These are phyloP conservation scores for Macroteleia sp. DNA, from an alignment of 2,888 invertebrate genomes.

Conservation along the genomic window DNA sequence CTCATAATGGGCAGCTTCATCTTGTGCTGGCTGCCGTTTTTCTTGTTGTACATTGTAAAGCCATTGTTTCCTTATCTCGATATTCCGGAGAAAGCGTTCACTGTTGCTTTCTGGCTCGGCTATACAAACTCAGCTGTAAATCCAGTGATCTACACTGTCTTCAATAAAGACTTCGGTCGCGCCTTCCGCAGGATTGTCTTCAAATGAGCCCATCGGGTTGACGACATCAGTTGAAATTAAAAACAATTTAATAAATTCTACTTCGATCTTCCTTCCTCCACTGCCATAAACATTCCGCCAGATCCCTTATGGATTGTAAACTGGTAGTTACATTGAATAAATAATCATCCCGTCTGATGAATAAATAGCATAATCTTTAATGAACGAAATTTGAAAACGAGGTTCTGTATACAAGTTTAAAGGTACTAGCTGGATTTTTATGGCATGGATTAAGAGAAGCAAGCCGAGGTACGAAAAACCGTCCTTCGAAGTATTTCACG, in stretches of 20 bases:
- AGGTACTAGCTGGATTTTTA: constrained; percentile 51
- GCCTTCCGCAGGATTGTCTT: constrained; percentile 98
- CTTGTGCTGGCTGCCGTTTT: constrained; percentile 99
- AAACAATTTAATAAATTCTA: constrained; percentile 35
- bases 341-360: not conserved
- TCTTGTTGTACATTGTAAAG: constrained; percentile 95
- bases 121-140: constrained; percentile 98
- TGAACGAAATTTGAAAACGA: constrained; percentile 16
- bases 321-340: not conserved
- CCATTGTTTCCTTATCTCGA: constrained; percentile 90
- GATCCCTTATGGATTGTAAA: constrained; percentile 6
- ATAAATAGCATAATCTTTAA: constrained; percentile 3
- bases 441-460: constrained; percentile 61
- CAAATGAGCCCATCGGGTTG: constrained; percentile 90
- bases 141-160: constrained; percentile 98
- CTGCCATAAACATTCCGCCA: constrained; percentile 59
- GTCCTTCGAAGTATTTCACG: constrained; percentile 55
- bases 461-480: constrained; percentile 55
- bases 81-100: constrained; percentile 93
- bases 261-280: constrained; percentile 58
- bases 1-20: constrained; percentile 99
- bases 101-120: constrained; percentile 97
- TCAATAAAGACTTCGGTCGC: constrained; percentile 98
- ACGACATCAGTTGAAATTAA: constrained; percentile 3
- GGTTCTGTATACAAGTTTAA: constrained; percentile 47